A percentile compares a stretch with the other conserved stretches of the same genome.
Conservation (phyloP, 1,140 invertebrate species). For the Marisa cornuarietis region DNA sequence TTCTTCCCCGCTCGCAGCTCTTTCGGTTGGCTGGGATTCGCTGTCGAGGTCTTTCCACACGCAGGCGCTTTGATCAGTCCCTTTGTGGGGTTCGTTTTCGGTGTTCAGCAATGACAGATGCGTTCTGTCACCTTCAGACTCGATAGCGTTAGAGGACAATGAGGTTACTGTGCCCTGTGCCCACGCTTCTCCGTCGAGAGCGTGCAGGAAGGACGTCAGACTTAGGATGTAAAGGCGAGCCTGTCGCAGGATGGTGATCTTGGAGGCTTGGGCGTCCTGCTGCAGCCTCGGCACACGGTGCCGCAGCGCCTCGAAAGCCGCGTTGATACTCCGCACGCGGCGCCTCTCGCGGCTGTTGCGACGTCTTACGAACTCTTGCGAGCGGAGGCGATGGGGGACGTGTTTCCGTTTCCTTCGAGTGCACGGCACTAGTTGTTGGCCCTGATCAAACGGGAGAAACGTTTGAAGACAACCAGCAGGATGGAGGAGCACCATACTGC, state of each 20-base stretch:
- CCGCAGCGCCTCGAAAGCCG: constrained; percentile 27
- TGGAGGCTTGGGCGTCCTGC: constrained; percentile 24
- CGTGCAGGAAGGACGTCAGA: constrained; percentile 16
- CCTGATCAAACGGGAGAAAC: no score
- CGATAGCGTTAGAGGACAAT: no score
- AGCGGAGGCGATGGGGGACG: constrained; percentile 26
- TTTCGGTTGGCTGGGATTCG: no score
- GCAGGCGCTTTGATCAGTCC: no score
- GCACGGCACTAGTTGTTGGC: not conserved
- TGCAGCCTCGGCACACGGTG: constrained; percentile 15
- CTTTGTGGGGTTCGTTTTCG: no score
- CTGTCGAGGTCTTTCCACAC: no score
- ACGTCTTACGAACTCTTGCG: constrained; percentile 22
- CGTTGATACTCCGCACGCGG: constrained; percentile 27
- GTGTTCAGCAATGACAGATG: no score
- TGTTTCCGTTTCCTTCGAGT: constrained; percentile 18
- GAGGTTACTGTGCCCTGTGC: no score
- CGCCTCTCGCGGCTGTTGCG: constrained; percentile 28
- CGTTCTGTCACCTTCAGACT: no score
- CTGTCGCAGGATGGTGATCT: constrained; percentile 26
- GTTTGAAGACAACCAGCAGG: no score
- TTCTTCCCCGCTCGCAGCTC: no score
- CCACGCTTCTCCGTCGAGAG: not conserved
- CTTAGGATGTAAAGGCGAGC: constrained; percentile 25
- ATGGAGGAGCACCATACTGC: no score